Evolutionary conservation across 2,888 invertebrate species (phyloP).

Genomic region (Rhogogaster chlorosoma): DNA sequence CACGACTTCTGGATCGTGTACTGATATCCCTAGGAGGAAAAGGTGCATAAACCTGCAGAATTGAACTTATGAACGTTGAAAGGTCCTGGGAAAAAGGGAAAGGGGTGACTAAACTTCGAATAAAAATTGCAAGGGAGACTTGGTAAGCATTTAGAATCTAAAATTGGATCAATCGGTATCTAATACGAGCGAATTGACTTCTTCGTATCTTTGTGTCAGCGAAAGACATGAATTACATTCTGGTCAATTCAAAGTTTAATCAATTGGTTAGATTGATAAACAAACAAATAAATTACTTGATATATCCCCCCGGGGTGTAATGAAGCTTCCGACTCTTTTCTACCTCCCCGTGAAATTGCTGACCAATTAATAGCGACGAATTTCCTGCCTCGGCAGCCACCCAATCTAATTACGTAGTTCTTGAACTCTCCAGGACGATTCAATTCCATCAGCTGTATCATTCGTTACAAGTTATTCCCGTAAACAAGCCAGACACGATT

Average conservation of each 20-base stretch:
- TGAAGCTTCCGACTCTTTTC: not conserved
- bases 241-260: not conserved
- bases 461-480: not conserved
- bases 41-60: not conserved
- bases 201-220: not conserved
- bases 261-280: not conserved
- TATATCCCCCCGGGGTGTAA: constrained; percentile 1
- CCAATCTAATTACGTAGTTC: not conserved
- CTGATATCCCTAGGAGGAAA: not conserved
- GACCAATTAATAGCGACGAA: not conserved
- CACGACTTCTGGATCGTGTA: not conserved
- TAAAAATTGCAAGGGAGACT: not conserved
- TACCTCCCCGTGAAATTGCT: not conserved
- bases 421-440: not conserved
- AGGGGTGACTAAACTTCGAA: not conserved
- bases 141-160: not conserved
- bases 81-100: not conserved
- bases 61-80: not conserved
- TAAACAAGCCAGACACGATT: not conserved
- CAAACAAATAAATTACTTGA: constrained; percentile 11
- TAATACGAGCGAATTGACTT: not conserved
- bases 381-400: not conserved
- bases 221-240: not conserved
- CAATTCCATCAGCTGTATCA: not conserved
- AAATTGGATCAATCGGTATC: not conserved